Conservation (phyloP, 1,140 invertebrate genomes). For the Chironomus striatipennis region DNA sequence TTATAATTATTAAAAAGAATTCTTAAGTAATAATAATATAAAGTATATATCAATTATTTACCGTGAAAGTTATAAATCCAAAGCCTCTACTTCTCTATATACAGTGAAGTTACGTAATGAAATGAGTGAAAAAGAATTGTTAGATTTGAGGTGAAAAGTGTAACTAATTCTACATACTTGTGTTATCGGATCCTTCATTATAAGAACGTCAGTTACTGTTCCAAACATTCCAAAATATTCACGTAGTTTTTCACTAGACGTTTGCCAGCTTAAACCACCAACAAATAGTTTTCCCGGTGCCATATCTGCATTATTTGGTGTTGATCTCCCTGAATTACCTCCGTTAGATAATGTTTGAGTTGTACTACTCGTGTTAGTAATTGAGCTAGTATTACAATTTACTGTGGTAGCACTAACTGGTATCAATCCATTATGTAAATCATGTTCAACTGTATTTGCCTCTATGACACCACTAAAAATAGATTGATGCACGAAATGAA, state of each 20-base stretch:
- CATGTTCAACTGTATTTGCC: neutral
- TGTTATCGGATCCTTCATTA: slow-evolving; percentile 89
- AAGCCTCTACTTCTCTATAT: slow-evolving; percentile 85
- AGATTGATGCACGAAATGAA: slow-evolving; percentile 32
- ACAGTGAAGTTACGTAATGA: slow-evolving; percentile 27
- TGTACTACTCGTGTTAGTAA: slow-evolving; percentile 12
- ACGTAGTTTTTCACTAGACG: slow-evolving; percentile 77
- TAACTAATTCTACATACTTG: slow-evolving; percentile 56
- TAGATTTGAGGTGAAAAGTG: neutral
- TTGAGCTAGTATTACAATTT: slow-evolving; percentile 11
- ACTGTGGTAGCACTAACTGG: neutral
- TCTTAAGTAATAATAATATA: neutral
- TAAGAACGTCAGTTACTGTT: slow-evolving; percentile 82
- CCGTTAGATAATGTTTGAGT: slow-evolving; percentile 30
- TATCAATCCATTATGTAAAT: slow-evolving; percentile 19
- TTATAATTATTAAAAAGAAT: neutral
- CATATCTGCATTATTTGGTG: slow-evolving; percentile 55
- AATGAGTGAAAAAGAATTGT: neutral
- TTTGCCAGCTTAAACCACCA: slow-evolving; percentile 85
- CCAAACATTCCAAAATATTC: slow-evolving; percentile 90
- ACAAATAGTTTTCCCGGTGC: slow-evolving; percentile 85
- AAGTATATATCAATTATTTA: neutral
- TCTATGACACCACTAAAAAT: slow-evolving; percentile 22
- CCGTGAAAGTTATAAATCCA: slow-evolving; percentile 85
- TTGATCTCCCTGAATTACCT: slow-evolving; percentile 61